Percentiles rank a stretch among this genome's conserved stretches.
phyloP scores from a whole-genome alignment of 2,888 invertebrate genomes.

The Aspidapion aeneum region DNA sequence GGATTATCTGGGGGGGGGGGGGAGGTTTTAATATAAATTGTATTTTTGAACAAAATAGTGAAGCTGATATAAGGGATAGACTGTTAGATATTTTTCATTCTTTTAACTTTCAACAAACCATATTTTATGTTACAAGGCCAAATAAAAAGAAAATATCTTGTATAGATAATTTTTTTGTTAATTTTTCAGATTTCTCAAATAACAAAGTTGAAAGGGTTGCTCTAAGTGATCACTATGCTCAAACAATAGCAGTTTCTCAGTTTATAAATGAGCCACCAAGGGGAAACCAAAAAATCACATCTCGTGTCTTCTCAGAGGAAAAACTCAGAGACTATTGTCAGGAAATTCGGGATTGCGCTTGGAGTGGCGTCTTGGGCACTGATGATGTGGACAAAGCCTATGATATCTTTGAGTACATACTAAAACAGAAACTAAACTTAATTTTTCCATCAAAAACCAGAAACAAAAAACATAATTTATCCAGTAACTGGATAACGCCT shows the following conservation, averaged over 20 bases:
- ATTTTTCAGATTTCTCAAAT: background rate
- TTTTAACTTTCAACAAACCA: background rate
- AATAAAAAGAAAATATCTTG: background rate
- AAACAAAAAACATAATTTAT: too few relatives aligned
- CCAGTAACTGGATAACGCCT: too few relatives aligned
- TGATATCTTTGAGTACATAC: too few relatives aligned
- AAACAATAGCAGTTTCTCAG: background rate
- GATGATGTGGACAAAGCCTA: too few relatives aligned
- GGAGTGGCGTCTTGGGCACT: too few relatives aligned
- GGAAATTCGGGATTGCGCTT: too few relatives aligned
- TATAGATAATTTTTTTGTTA: background rate
- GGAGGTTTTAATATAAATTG: background rate
- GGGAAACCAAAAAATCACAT: background rate
- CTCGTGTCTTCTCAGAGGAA: background rate
- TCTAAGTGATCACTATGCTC: background rate
- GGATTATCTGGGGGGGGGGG: background rate
- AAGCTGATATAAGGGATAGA: background rate
- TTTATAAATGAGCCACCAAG: too few relatives aligned
- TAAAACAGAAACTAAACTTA: too few relatives aligned
- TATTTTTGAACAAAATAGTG: background rate
- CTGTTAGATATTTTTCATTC: background rate
- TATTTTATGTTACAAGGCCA: background rate
- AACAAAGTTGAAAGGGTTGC: background rate
- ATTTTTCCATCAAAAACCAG: too few relatives aligned
- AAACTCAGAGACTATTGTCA: too few relatives aligned